Base-by-base conservation (phyloP, 1,140 invertebrate species). In the Temnothorax curvispinosus region DNA sequence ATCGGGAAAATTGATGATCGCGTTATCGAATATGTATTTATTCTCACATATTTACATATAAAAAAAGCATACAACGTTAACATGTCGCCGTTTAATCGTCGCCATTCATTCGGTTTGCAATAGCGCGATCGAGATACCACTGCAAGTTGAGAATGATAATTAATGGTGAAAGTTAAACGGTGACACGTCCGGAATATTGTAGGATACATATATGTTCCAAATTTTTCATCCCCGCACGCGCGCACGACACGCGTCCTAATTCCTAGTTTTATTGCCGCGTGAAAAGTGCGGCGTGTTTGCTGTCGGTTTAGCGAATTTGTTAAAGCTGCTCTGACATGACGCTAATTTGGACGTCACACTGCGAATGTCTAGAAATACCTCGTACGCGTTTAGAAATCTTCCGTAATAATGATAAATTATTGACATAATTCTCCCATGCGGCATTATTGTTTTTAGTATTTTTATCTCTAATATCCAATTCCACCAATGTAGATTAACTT, bases 141-240 rank as follows among this genome's bases (percentile, higher is more conserved):
- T 21, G 41, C 18, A 82, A 82, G 15, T 74, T 44, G 67, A 81
- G 47, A 81, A 81, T 21, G 52, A 47, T 60, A 11, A 69, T 41
- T 84, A 84, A 84, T 60, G 69, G 54, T 75, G 32, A 74, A 71
- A 67, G 65, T 56, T 81, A 74, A 82, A 52, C 38, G 65, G 35
- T 81, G 78, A 60, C 69, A 75, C 5, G 27, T 75, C 35, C 27
- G 41, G 80, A 74, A 54, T 74, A 74, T 84, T 44, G 80, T 35
- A 32, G 21, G 47, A 71, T 56, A 81, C 41, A 35, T 78, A 35
- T 78, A 67, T 50, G 32, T 62, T 13, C 41, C 18, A 62, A 56
- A 84, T 84, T 75, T 75, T 74, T 74, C 8, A 47, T 60, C 13
- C 38, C 27, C 27, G 8, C 32, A 64, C 21, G 54, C 62, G 38